Evolutionary conservation across 2,888 invertebrate species (phyloP).

Genomic region (Tenthredo scrophulariae): DNA sequence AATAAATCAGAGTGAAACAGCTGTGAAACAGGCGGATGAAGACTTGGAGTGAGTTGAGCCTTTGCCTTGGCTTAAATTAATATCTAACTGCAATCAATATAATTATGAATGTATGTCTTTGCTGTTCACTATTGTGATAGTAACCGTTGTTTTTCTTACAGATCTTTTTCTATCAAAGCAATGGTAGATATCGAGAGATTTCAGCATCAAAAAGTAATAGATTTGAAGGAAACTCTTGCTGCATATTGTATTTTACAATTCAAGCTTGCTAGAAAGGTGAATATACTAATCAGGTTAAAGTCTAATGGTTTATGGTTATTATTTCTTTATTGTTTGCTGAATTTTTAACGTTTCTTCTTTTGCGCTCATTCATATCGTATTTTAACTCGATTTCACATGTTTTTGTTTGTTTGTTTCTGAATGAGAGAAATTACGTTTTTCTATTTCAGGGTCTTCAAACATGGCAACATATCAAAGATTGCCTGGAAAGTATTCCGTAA

Average conservation of each 20-base stretch:
- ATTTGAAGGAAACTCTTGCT: constrained; percentile 86
- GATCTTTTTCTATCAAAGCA: constrained; percentile 85
- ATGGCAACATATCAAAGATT: constrained; percentile 88
- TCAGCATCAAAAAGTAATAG: constrained; percentile 86
- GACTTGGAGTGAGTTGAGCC: constrained; percentile 81
- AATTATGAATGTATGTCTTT: background rate
- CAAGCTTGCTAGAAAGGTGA: constrained; percentile 87
- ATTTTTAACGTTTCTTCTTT: background rate
- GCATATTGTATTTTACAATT: constrained; percentile 86
- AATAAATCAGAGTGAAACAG: constrained; percentile 82
- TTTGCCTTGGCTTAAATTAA: constrained; percentile 42
- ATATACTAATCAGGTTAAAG: background rate
- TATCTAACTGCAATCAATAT: background rate
- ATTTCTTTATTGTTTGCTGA: background rate
- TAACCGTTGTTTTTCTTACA: constrained; percentile 71
- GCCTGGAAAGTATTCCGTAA: constrained; percentile 87
- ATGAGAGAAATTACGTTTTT: background rate
- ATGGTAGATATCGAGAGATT: constrained; percentile 85
- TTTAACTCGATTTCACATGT: background rate
- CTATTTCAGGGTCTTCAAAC: constrained; percentile 85
- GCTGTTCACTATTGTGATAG: background rate
- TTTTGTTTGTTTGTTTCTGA: constrained; percentile 2
- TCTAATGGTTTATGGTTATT: constrained; percentile 31
- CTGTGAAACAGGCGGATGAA: constrained; percentile 81
- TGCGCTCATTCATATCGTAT: background rate